These are phyloP conservation scores for Diphyllodes magnificus DNA, from an alignment of 2,113 vertebrate genomes.

Conservation along the genomic window DNA sequence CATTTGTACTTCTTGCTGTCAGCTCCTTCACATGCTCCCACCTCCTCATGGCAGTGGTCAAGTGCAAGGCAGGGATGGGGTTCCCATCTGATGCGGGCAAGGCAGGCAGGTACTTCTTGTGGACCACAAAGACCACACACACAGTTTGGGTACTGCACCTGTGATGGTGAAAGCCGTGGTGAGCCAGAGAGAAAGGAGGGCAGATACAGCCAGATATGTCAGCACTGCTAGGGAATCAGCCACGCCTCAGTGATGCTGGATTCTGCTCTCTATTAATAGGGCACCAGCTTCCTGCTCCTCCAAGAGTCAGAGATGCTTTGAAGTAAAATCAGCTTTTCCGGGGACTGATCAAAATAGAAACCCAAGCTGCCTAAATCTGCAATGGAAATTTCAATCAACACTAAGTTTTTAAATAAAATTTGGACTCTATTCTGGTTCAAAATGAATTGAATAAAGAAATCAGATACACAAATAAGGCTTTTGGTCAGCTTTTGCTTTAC, in stretches of 20 bases:
- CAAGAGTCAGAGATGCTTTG: slow-evolving; percentile 61
- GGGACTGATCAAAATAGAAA: slow-evolving; percentile 74
- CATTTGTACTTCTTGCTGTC: background rate
- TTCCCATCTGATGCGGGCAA: background rate
- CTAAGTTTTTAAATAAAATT: slow-evolving; percentile 71
- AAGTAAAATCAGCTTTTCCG: slow-evolving; percentile 73
- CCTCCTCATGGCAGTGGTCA: background rate
- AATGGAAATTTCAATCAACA: slow-evolving; percentile 73
- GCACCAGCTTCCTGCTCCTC: slow-evolving; percentile 61
- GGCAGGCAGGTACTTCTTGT: background rate
- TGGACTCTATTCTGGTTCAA: slow-evolving; percentile 55
- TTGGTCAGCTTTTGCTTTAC: slow-evolving; percentile 46
- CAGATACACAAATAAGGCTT: slow-evolving; percentile 58
- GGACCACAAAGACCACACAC: background rate
- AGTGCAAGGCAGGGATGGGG: background rate
- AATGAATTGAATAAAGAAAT: slow-evolving; percentile 66
- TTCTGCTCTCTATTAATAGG: slow-evolving; percentile 68
- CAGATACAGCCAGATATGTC: background rate
- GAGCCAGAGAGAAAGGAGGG: background rate
- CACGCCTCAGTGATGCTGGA: background rate
- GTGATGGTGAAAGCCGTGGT: background rate
- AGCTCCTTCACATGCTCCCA: background rate
- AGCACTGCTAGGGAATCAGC: background rate
- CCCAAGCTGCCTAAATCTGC: slow-evolving; percentile 71
- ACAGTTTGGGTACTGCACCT: background rate